These are phyloP conservation scores for Campylorhamphus procurvoides DNA, from an alignment of 2,113 vertebrate species.

Conservation along the genomic window DNA sequence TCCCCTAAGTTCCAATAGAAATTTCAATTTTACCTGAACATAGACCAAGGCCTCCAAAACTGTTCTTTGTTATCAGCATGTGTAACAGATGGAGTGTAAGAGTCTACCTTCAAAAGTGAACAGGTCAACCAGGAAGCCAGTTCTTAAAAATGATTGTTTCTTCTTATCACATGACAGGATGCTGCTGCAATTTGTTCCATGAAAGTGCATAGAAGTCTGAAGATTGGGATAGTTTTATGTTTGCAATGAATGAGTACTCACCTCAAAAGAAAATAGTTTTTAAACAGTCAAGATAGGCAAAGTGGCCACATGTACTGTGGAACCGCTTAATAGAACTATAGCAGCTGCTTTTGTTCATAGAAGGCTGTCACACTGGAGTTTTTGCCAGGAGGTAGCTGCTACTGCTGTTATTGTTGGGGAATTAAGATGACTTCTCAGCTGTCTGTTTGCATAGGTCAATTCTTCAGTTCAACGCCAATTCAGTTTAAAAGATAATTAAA, in stretches of 20 bases:
- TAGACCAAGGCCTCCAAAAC: not conserved
- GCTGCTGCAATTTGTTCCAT: not conserved
- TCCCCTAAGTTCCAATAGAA: not conserved
- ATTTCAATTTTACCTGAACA: not conserved
- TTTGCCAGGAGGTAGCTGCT: not conserved
- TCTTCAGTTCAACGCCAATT: accelerated
- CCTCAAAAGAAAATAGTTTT: not conserved
- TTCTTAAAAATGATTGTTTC: not conserved
- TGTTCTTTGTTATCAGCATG: not conserved
- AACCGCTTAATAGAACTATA: not conserved
- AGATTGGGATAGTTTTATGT: not conserved
- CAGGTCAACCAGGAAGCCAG: not conserved
- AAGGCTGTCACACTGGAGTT: not conserved
- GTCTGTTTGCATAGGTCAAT: not conserved
- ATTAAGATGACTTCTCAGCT: not conserved
- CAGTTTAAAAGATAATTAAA: not conserved
- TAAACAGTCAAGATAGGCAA: not conserved
- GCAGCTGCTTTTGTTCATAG: not conserved
- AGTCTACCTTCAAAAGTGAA: not conserved
- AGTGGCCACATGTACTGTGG: not conserved
- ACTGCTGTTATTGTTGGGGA: not conserved
- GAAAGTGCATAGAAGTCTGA: not conserved
- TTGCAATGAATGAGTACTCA: not conserved
- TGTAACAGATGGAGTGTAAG: not conserved
- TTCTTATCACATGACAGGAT: not conserved